Base-by-base conservation (phyloP, 37 sponge, comb jelly and placozoan genomes). In the Axinella damicornis region DNA sequence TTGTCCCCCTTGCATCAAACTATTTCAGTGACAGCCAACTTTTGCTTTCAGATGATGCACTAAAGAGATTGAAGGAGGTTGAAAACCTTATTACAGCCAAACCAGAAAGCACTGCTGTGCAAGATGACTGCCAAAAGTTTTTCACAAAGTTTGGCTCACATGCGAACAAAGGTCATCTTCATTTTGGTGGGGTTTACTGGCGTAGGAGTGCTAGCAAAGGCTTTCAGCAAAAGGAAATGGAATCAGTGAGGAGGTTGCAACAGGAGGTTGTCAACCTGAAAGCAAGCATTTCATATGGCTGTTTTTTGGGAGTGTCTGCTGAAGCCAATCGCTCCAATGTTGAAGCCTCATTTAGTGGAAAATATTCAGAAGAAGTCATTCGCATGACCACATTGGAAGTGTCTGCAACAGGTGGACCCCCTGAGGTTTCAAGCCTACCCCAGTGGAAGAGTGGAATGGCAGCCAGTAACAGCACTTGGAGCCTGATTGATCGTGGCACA, bases 81-180 rank as follows among this genome's bases (percentile, higher is more conserved):
- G n/a, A 60, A 5, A 37, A 33, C 30, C 5, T 13, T 20, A 77
- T 33, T 15, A 37, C 4, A 18, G 4, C 55, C 11, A 22, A 52
- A 11, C 27, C 9, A 12, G 57, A 57, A 59, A n/a, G n/a, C n/a
- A n/a, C n/a, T n/a, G n/a, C n/a, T n/a, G 12, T 35, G 4, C 35
- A 35, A 30, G 37, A 9, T 13, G 40, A 77, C 27, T 58, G 63
- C 36, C 63, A 62, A 59, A 60, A 60, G 16, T 77, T 77, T 77
- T 77, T 60, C 61, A 9, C 11, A n/a, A 38, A 77, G 31, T 77
- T 36, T 77, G 77, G 77, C 19, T 77, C 77, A 6, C 77, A 77
- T 59, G 77, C 63, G 5, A 34, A 12, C 15, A 59, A 16, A 59
- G 77, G 77, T 15, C 61, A 38, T 53, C 12, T 62, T 33, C 77